Base-by-base conservation (phyloP, 2,113 vertebrate species). In the Centropus unirufus region DNA sequence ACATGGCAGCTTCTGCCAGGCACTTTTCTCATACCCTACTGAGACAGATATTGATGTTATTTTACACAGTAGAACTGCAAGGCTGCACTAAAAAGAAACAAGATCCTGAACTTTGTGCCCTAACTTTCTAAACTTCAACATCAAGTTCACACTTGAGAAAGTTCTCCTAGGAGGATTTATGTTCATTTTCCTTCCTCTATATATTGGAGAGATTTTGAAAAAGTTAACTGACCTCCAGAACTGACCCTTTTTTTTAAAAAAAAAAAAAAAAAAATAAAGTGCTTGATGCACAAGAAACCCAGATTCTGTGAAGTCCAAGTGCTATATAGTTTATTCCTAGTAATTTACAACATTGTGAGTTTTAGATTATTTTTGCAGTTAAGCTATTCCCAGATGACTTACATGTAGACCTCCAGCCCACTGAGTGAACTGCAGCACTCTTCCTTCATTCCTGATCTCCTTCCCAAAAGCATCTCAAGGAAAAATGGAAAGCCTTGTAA, bases 1-100 rank as follows among this genome's bases (percentile, higher is more conserved):
- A 61, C 67, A 72, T 63, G 47, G 46, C 59, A 95, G 47, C 36
- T 76, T 92, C 75, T 91, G 72, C 58, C 75, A 95, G 63, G n/a
- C 26, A 47, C 16, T 61, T 44, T 76, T 29, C 22, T 54, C 66
- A 88, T 39, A 52, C 8, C 9, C 11, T 51, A 30, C 20, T 0
- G 0, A 90, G 42, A 22, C 2, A 73, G 46, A 62, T 32, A 69
- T 8, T 15, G 40, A 26, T 76, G 36, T 58, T 89, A 66, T 69
- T 82, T 72, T 57, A 52, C 39, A 62, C 27, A 17, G 16, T 26
- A 83, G 30, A 84, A 68, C 30, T 26, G 32, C 18, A 81, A 87
- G 26, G 8, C 5, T 57, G 2, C 23, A 42, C 5, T 34, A 9
- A 26, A 27, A 44, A 88, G 1, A 75, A 69, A 59, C 2, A 2